Base-by-base conservation (phyloP, 2,113 vertebrate genomes). In the Mesitornis unicolor region DNA sequence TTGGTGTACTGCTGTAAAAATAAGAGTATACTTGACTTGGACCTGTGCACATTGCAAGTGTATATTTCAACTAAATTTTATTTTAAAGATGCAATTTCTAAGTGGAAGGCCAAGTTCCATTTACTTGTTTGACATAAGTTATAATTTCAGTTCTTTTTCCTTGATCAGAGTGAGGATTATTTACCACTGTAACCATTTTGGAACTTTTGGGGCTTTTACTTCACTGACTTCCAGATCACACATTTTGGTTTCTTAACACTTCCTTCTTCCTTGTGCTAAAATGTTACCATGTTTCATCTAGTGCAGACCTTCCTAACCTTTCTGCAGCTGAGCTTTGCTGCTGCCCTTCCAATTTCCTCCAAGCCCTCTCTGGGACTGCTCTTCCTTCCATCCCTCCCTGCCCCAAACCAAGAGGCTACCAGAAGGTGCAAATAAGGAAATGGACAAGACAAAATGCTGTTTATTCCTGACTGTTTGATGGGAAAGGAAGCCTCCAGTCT, bases 361-460 rank as follows among this genome's bases (percentile, higher is more conserved):
- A 4, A 89, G 35, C 6, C 14, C 29, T 3, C 2, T 7, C 35
- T 1, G 0, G 17, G 10, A 63, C 19, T 75, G 13, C 16, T 21
- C 13, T 68, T 71, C 50, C 31, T 80, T 81, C 45, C 0, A 0
- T 63, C 42, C 11, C 5, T 78, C 13, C 21, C 38, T 87, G 8
- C 13, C 11, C 14, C 11, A 59, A 7, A 38, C 38, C 25, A 26
- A 22, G 59, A 81, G 14, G 15, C 71, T 65, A 16, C 12, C 15
- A n/a, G 36, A 70, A 15, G 35, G 36, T 83, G 29, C 40, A 63
- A 57, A 24, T 68, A 28, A 63, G 26, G 16, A 21, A 75, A 33
- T 65, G 59, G 42, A 64, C 10, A 38, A n/a, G 69, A 40, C 20
- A 43, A 38, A 86, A 60, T 64, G 8, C n/a, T 57, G 33, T 8